Evolutionary conservation across 2,797 vertebrate genomes (phyloP).

Genomic region (Coregonus ussuriensis): DNA sequence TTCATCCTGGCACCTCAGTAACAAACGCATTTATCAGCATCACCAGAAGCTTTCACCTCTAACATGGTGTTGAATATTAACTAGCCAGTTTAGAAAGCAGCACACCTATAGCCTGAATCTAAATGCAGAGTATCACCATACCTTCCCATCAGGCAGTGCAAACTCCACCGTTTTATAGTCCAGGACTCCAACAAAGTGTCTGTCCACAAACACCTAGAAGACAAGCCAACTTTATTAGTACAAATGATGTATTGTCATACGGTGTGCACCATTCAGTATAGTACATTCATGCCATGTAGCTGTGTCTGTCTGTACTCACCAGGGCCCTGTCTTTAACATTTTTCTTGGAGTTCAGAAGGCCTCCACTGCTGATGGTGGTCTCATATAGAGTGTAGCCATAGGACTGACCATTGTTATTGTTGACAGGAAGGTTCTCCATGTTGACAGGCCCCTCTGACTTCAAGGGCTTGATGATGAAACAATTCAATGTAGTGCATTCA

Average conservation of each 20-base stretch:
- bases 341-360: conserved; percentile 77
- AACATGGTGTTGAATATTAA: conserved; percentile 48
- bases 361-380: conserved; percentile 82
- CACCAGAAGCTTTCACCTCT: conserved; percentile 39
- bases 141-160: conserved; percentile 80
- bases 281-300: not conserved
- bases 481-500: too few relatives aligned
- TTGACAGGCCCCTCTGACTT: conserved; percentile 82
- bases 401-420: conserved; percentile 83
- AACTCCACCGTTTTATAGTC: conserved; percentile 80
- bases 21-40: conserved; percentile 42
- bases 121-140: conserved; percentile 51
- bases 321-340: conserved; percentile 85
- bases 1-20: conserved; percentile 23
- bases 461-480: conserved; percentile 66
- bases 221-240: not conserved
- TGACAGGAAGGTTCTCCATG: conserved; percentile 88
- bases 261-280: not conserved
- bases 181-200: conserved; percentile 81
- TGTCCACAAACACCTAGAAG: conserved; percentile 87
- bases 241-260: not conserved
- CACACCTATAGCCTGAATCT: not conserved
- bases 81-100: conserved; percentile 31
- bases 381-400: conserved; percentile 91
- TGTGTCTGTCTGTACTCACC: conserved; percentile 64